Evolutionary conservation across 2,113 vertebrate genomes (phyloP), one percentile per base, ranked within the genome.

Genomic region (Chloebia gouldiae): DNA sequence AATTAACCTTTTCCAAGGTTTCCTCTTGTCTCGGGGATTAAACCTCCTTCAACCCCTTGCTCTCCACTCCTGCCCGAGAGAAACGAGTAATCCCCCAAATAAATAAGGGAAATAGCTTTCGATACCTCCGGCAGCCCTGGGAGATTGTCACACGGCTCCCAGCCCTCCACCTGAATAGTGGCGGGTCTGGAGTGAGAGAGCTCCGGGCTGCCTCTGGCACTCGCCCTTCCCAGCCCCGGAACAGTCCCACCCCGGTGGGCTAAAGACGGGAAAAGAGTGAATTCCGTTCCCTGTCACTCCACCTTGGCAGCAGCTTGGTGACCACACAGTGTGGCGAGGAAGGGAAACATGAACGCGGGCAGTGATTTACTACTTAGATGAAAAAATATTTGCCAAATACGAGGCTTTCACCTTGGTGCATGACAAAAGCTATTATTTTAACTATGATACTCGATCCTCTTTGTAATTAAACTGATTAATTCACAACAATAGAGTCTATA

Each of bases 391-490:
- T 53, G 42, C 37, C 57, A 31, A 53, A 42, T 45, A 63, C 21
- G 17, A 65, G 60, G 57, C 53, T 0, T 94, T 93, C 95, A 92
- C 93, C 93, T 77, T 88, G 59, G 10, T 45, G 66, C 71, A 24
- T 80, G 93, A 93, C 84, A 69, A 95, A 95, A 94, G 69, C 90
- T 70, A 23, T 69, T 81, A 91, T 66, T 93, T 97, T 97, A 95
- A 97, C 97, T 86, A 63, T 25, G 75, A 91, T 83, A 80, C 73
- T 87, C 51, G 92, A 97, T 88, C 72, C 95, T 96, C 66, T 70
- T 92, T 7, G 13, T 95, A 94, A 98, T 98, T 97, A 98, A 97
- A 96, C 97, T 96, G 97, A 98, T 98, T 95, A 97, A 95, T 96
- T 96, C 95, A 81, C 95, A 95, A 94, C 97, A 97, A 98, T 95